A percentile compares a stretch with the other conserved stretches of the same genome.
phyloP scores from a whole-genome alignment of 2,113 vertebrate species.

The Uropsilus gracilis region DNA sequence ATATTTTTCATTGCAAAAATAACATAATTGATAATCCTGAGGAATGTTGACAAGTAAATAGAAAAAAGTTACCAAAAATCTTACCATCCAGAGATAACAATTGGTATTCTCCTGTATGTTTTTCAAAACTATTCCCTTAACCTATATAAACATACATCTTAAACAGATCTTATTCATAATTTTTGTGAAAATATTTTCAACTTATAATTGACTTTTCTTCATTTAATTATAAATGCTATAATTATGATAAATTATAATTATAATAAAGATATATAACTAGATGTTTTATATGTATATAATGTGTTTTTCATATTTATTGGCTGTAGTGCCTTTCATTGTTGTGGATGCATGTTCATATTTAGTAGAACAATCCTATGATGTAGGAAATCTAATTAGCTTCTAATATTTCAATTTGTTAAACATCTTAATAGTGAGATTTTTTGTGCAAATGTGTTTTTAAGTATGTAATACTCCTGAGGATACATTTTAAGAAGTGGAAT shows the following conservation, averaged over 20 bases:
- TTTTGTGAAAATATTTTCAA: background rate
- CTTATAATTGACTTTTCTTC: background rate
- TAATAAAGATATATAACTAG: background rate
- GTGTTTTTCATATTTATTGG: background rate
- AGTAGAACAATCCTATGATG: background rate
- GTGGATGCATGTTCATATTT: background rate
- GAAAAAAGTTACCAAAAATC: background rate
- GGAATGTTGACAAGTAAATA: background rate
- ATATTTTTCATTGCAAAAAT: constrained; percentile 43
- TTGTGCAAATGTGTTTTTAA: background rate
- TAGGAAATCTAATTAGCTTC: background rate
- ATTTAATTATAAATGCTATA: background rate
- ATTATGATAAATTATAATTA: too few species aligned
- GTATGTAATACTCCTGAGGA: background rate
- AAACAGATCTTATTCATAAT: background rate
- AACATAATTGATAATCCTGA: constrained; percentile 12
- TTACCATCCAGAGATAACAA: background rate
- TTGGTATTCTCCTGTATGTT: background rate
- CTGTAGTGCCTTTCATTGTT: background rate
- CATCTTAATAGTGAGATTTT: background rate
- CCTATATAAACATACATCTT: background rate
- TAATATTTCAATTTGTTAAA: background rate
- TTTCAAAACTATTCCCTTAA: background rate
- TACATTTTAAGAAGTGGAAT: background rate
- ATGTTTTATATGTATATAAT: background rate